Percentiles rank a stretch among this genome's conserved stretches.
Conservation (phyloP, 2,797 vertebrate species). For the Oreonectes daqikongensis region DNA sequence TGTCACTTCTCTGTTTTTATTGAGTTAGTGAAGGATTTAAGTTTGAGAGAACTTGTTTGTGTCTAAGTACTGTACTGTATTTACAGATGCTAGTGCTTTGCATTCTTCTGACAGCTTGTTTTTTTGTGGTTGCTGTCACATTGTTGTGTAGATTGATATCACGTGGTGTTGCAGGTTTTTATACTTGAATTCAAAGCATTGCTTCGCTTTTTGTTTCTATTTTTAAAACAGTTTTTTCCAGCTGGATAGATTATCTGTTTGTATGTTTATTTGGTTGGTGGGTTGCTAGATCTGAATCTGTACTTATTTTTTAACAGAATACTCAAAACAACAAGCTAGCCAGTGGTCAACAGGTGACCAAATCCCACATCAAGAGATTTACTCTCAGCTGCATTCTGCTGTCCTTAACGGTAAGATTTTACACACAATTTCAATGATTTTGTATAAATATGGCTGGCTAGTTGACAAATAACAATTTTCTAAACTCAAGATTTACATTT, state of each 20-base stretch:
- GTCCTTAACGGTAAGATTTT: constrained; percentile 91
- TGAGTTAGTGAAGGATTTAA: not conserved
- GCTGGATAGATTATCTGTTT: not conserved
- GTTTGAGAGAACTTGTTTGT: constrained; percentile 7
- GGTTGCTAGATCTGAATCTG: not conserved
- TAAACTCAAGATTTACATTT: too few species aligned
- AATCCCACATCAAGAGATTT: constrained; percentile 94
- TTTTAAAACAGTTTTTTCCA: not conserved
- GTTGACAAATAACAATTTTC: too few species aligned
- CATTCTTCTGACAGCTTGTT: not conserved
- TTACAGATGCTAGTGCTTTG: not conserved
- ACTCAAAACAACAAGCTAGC: constrained; percentile 93
- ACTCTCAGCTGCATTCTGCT: constrained; percentile 91
- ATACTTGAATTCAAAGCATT: not conserved
- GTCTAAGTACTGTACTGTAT: not conserved
- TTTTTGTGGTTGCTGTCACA: not conserved
- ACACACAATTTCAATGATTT: not conserved
- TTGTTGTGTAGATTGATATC: not conserved
- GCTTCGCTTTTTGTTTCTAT: not conserved
- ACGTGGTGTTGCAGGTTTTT: not conserved
- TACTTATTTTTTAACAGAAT: constrained; percentile 76
- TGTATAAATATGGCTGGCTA: not conserved
- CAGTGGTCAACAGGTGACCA: constrained; percentile 79
- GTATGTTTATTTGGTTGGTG: not conserved
- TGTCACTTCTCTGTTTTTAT: not conserved